Conservation (phyloP, 2,797 vertebrate genomes). For the Hypotaenidia okinawae region DNA sequence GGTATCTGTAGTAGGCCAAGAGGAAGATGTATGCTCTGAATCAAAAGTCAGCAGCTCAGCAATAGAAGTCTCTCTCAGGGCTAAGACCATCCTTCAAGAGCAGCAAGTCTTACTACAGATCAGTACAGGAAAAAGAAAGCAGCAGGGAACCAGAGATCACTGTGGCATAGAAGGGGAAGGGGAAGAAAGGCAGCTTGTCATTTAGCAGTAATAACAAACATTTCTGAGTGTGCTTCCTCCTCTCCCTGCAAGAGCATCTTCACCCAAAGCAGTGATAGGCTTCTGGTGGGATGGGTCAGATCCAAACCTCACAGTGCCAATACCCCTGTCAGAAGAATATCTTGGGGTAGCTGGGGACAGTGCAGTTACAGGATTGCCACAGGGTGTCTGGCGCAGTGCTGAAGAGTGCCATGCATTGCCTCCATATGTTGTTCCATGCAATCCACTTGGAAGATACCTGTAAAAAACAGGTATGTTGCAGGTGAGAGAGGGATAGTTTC, state of each 20-base stretch:
- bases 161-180: not conserved
- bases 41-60: not conserved
- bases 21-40: not conserved
- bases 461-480: not conserved
- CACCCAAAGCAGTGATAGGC: not conserved
- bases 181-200: not conserved
- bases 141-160: not conserved
- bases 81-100: not conserved
- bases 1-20: not conserved
- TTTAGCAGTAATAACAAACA: constrained; percentile 12
- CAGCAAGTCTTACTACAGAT: not conserved
- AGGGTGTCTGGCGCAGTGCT: not conserved
- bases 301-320: not conserved
- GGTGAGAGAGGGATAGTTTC: not conserved
- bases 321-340: not conserved
- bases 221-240: not conserved
- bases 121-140: constrained; percentile 15
- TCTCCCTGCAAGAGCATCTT: not conserved
- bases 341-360: not conserved
- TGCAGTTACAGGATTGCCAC: not conserved
- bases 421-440: accelerated
- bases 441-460: not conserved
- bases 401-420: not conserved
- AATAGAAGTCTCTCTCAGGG: not conserved
- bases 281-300: not conserved